Evolutionary conservation across 2,797 vertebrate genomes (phyloP).

Genomic region (Anabacerthia variegaticeps): DNA sequence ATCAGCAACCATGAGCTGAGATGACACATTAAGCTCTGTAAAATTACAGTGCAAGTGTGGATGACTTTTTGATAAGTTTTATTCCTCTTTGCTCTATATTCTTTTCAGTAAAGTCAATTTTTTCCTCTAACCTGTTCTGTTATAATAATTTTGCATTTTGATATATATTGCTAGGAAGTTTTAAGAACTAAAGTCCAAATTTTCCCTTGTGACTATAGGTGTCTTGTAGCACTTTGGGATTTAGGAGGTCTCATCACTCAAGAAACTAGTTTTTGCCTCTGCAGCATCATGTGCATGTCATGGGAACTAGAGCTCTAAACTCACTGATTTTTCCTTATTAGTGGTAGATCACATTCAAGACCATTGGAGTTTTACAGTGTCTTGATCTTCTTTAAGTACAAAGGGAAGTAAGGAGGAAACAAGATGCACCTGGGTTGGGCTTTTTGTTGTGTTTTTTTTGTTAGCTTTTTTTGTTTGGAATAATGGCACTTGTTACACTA

Average conservation of each 20-base stretch:
- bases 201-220: neutral
- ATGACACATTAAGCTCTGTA: neutral
- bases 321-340: neutral
- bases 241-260: neutral
- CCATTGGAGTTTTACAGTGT: neutral
- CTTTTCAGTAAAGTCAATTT: neutral
- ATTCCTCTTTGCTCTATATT: neutral
- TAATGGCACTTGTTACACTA: neutral
- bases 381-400: neutral
- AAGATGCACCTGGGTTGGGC: neutral
- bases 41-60: neutral
- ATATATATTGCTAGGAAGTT: neutral
- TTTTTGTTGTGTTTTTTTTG: neutral
- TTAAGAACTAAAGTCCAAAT: neutral
- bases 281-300: neutral
- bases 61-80: neutral
- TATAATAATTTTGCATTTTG: neutral
- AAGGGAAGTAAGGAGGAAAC: neutral
- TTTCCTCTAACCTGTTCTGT: neutral
- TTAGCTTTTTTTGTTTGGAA: neutral
- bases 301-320: neutral
- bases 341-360: neutral
- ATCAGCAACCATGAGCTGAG: neutral
- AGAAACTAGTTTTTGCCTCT: neutral
- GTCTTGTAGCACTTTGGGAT: neutral